Conservation (phyloP, 2,797 vertebrate genomes). For the Chrysocyon brachyurus region DNA sequence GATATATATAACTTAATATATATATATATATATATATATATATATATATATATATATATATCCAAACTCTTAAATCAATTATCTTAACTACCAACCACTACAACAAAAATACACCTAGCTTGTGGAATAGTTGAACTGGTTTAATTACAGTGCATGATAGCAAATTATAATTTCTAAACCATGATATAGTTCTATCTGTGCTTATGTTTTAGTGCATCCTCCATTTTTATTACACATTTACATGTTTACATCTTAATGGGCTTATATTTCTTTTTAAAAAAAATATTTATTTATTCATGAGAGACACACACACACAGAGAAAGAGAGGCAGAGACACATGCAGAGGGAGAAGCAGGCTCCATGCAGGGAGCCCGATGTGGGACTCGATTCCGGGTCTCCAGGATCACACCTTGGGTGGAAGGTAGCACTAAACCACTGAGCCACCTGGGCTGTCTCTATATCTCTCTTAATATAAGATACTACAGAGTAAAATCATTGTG, state of each 20-base stretch:
- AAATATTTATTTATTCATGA: no score
- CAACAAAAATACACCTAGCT: not conserved
- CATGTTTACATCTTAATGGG: not conserved
- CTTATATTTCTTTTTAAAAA: not conserved
- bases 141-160: not conserved
- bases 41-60: not conserved
- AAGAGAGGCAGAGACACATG: no score
- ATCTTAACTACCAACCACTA: not conserved
- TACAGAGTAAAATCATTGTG: not conserved
- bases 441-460: no score
- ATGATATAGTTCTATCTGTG: not conserved
- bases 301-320: no score
- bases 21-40: fast-evolving
- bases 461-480: not conserved
- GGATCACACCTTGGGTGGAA: no score
- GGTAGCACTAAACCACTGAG: no score
- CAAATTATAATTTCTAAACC: not conserved
- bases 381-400: no score
- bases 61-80: not conserved
- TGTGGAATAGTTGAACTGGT: not conserved
- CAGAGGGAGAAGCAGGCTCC: no score
- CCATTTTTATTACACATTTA: not conserved
- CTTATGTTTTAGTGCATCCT: not conserved
- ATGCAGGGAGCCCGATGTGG: no score
- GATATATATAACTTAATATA: fast-evolving